Evolutionary conservation across 2,113 vertebrate genomes (phyloP).

Genomic region (Illadopsis cleaveri): DNA sequence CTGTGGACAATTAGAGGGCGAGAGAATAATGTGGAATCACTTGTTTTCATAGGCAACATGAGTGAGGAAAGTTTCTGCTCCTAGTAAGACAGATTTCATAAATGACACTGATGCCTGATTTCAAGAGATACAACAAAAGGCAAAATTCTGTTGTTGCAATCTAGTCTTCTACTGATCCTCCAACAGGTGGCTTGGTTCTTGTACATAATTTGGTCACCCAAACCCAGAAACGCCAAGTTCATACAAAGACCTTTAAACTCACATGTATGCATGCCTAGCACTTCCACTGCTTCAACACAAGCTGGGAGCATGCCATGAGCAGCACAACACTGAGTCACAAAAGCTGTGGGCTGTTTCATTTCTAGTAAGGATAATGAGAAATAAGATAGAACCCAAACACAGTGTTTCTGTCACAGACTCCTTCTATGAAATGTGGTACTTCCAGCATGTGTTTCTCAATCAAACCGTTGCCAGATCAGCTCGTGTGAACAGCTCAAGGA

Average conservation of each 20-base stretch:
- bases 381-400: neutral
- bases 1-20: neutral
- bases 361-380: neutral
- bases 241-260: neutral
- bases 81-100: neutral
- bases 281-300: neutral
- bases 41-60: neutral
- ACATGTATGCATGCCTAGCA: neutral
- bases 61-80: neutral
- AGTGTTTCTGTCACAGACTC: neutral
- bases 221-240: neutral
- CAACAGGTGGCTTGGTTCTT: neutral
- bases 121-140: neutral
- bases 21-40: neutral
- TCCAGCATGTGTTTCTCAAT: constrained; percentile 33
- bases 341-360: neutral
- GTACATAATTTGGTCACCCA: neutral
- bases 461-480: neutral
- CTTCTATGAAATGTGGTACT: constrained; percentile 54
- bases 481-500: neutral
- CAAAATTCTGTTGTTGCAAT: neutral
- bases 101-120: neutral
- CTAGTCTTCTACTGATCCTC: neutral
- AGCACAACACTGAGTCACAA: neutral
- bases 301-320: neutral